Base-by-base conservation (phyloP, 2,113 vertebrate genomes). In the Muscicapa adusta region DNA sequence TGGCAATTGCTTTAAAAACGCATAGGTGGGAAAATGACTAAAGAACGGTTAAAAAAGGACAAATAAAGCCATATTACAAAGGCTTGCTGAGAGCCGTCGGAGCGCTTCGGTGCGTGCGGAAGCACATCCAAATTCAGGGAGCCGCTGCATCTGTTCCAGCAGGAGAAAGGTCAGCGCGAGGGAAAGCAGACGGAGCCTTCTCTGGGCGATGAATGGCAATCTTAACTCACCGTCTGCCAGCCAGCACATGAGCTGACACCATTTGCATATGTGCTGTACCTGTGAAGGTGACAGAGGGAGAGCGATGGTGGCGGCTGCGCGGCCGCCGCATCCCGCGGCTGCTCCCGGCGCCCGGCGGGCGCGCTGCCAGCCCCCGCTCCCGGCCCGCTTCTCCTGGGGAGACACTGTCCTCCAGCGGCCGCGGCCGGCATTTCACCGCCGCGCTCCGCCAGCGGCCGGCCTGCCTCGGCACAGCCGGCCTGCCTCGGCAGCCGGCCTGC, bases 351-450 rank as follows among this genome's bases (percentile, higher is more conserved):
- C 92, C 85, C 60, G 66, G 31, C 67, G 67, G 85, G 93, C 85
- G 0, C 33, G 65, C 61, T 93, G 91, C 93, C 85, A 50, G 73
- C 29, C 15, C 24, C 20, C 47, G 12, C 78, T 5, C 5, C 75
- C 34, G 36, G 40, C 61, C 48, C 5, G 31, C 58, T 65, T 94
- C 91, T 95, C 38, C 15, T 76, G 33, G 76, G 84, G 31, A 94
- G 68, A 97, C 19, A 71, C 97, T 97, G 96, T 10, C 97, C 97
- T 96, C 98, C 96, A 75, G 97, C 96, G 98, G 97, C 65, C 9
- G 2, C 20, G 48, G n/a, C 17, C 68, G 91, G 88, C n/a, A 97
- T 22, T 66, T 54, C 92, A 85, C 40, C 66, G 31, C 9, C 40
- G 47, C 58, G 29, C 4, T 29, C 66, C 16, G 31, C 38, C 38